Evolutionary conservation across 2,113 vertebrate species (phyloP).

Genomic region (Hassar affinis): DNA sequence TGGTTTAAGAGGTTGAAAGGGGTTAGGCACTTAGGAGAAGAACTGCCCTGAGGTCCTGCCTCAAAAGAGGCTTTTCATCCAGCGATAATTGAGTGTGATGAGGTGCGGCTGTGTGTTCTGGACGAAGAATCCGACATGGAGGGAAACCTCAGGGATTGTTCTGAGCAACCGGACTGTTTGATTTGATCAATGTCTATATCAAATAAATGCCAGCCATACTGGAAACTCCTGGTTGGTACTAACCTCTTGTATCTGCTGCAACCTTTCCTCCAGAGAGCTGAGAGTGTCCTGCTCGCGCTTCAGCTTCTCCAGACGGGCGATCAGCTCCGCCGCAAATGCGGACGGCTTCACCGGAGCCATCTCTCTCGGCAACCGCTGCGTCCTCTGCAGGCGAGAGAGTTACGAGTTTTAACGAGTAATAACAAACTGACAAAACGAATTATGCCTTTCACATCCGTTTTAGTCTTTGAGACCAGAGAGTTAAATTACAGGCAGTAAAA

Average conservation of each 20-base stretch:
- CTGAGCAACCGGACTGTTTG: no score
- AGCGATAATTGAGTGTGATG: slow-evolving; percentile 2
- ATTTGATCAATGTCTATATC: not conserved
- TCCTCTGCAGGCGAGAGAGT: slow-evolving; percentile 77
- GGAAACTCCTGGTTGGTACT: not conserved
- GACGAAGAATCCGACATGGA: not conserved
- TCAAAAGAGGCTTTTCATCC: slow-evolving; percentile 31
- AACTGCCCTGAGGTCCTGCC: slow-evolving; percentile 26
- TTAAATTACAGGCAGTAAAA: not conserved
- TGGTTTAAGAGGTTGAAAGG: slow-evolving; percentile 27
- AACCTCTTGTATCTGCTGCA: slow-evolving; percentile 96
- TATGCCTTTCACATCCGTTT: not conserved
- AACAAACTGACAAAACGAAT: not conserved
- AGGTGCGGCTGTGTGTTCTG: slow-evolving; percentile 1
- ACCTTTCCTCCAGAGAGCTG: slow-evolving; percentile 86
- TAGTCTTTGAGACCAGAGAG: not conserved
- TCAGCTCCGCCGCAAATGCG: slow-evolving; percentile 86
- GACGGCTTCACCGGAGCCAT: slow-evolving; percentile 90
- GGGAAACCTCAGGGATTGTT: not conserved
- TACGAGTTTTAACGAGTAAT: not conserved
- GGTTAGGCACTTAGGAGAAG: slow-evolving; percentile 16
- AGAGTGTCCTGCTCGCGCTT: slow-evolving; percentile 88
- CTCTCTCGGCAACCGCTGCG: slow-evolving; percentile 87
- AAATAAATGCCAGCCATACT: not conserved
- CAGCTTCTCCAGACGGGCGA: slow-evolving; percentile 86